Base-by-base conservation (phyloP, 2,113 vertebrate genomes). In the Chelonoidis abingdonii region DNA sequence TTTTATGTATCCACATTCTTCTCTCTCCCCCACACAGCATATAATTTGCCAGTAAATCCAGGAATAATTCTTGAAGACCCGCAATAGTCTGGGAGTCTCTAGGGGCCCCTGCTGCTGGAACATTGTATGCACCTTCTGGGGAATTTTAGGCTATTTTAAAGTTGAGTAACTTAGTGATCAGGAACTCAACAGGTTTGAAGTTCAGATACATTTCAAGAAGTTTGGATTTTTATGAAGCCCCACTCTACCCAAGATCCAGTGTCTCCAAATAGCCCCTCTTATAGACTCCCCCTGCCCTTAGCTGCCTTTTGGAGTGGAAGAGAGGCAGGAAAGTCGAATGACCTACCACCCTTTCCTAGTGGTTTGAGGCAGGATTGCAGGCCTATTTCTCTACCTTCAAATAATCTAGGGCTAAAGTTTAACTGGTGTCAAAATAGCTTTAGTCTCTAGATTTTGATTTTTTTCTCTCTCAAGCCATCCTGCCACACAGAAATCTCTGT, bases 321-420 rank as follows among this genome's bases (percentile, higher is more conserved):
- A 19, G 17, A 69, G 17, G 35, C 35, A 10, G 19, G 65, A 69
- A 38, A 38, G 65, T 72, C 16, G 5, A 72, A 72, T 72, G 65
- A 72, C 17, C n/a, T 72, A 38, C 19, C 17, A 38, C 19, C 9
- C 65, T 38, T 72, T n/a, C 19, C 35, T 72, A 19, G n/a, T 4
- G 21, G 17, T 69, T 38, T 69, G 35, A 69, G 65, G 65, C 65
- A 69, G 35, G 65, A 69, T 17, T 69, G 35, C 65, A 38, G n/a
- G n/a, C 65, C 80, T 81, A 7, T 53, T 93, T 87, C 78, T 87
- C 78, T 81, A 25, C 49, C 24, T n/a, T 91, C 65, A 6, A 53
- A 38, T 72, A 85, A 53, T 57, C 19, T 52, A 38, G 86, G 47
- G 17, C 65, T 79, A 31, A 79, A 79, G 25, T 35, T 79, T 50